Evolutionary conservation across 1,140 invertebrate species (phyloP).

Genomic region (Scaptomyza hsui): DNA sequence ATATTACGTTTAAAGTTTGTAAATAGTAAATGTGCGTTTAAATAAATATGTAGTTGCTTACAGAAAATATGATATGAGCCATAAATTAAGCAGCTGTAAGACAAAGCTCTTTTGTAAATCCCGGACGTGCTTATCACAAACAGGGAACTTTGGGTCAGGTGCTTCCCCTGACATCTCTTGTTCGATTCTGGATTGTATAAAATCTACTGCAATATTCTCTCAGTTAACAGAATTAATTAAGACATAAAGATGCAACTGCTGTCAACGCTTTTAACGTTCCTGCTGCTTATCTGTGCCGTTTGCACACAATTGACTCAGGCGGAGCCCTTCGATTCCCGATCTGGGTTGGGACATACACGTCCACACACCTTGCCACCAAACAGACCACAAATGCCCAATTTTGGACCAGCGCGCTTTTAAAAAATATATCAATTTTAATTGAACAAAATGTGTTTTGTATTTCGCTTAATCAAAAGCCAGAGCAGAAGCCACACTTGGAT

Average conservation of each 20-base stretch:
- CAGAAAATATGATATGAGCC: neutral
- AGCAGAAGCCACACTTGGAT: constrained; percentile 16
- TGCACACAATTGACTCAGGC: constrained; percentile 9
- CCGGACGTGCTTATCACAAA: constrained; percentile 8
- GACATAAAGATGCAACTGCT: constrained; percentile 53
- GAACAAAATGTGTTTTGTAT: constrained; percentile 49
- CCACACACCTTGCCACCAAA: constrained; percentile 44
- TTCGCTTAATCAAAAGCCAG: constrained; percentile 35
- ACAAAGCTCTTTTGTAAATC: constrained; percentile 32
- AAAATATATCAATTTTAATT: constrained; percentile 12
- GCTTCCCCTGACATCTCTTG: constrained; percentile 21
- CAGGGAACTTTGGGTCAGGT: constrained; percentile 6
- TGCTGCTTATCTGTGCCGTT: constrained; percentile 40
- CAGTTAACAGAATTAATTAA: neutral
- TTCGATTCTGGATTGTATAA: constrained; percentile 21
- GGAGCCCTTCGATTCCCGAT: neutral
- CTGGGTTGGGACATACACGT: constrained; percentile 2
- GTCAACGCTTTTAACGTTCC: constrained; percentile 20
- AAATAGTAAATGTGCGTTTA: constrained; percentile 23
- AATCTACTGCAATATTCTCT: neutral
- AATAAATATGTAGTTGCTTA: constrained; percentile 9
- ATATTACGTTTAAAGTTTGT: constrained; percentile 46
- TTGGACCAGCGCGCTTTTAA: constrained; percentile 70
- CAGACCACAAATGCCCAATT: constrained; percentile 60
- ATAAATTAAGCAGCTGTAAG: neutral